phyloP scores from a whole-genome alignment of 2,888 invertebrate genomes.

The Pterostichus niger region DNA sequence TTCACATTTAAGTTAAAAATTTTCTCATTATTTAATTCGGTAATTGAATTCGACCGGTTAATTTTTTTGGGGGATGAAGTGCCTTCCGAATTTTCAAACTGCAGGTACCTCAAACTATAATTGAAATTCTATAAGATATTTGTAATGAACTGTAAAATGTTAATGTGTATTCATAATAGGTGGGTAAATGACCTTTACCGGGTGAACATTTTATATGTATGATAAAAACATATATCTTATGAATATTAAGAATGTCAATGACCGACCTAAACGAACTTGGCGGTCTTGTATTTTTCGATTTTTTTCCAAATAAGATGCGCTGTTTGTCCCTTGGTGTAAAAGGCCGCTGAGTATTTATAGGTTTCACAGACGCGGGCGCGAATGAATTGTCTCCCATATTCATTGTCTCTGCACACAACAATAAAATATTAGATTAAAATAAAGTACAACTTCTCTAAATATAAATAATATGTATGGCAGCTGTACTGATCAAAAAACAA shows the following conservation, averaged over 20 bases:
- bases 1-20: conserved; percentile 75
- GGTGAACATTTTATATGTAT: conserved; percentile 12
- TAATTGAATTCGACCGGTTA: conserved; percentile 73
- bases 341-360: conserved; percentile 90
- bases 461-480: too few species aligned
- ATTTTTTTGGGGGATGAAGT: conserved; percentile 70
- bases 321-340: conserved; percentile 91
- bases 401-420: conserved; percentile 71
- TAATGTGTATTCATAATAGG: conserved; percentile 4
- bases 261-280: conserved; percentile 88
- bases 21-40: conserved; percentile 74
- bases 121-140: conserved; percentile 3
- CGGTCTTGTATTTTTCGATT: conserved; percentile 80
- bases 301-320: conserved; percentile 86
- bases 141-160: conserved; percentile 12
- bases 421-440: background rate
- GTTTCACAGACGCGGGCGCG: conserved; percentile 76
- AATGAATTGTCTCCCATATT: conserved; percentile 75
- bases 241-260: conserved; percentile 36
- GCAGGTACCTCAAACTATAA: conserved; percentile 83
- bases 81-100: conserved; percentile 77
- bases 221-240: conserved; percentile 40
- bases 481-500: too few species aligned
- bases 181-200: conserved; percentile 17
- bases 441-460: too few species aligned